These are phyloP conservation scores for Oreotrochilus melanogaster DNA, from an alignment of 2,113 vertebrate species.

Conservation along the genomic window DNA sequence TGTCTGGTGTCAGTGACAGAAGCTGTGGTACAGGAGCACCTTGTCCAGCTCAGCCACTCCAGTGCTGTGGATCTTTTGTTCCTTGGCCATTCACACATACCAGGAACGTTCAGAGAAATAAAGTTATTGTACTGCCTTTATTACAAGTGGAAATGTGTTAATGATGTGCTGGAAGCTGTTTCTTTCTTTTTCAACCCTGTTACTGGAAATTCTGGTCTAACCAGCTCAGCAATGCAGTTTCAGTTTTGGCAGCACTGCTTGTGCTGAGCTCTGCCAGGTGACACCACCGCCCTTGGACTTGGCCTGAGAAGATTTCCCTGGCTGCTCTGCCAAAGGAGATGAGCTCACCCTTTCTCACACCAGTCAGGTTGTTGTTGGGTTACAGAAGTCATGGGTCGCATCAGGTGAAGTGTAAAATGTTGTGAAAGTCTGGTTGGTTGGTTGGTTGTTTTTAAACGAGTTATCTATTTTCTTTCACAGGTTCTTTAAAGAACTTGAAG, in stretches of 20 bases:
- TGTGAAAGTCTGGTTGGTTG: fast-evolving
- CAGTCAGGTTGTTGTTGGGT: fast-evolving
- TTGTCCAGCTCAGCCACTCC: not conserved
- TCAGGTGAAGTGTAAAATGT: not conserved
- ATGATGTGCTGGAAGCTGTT: not conserved
- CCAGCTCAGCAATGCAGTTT: not conserved
- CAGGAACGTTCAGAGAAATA: too few relatives aligned
- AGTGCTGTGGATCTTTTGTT: fast-evolving
- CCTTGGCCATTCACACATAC: not conserved
- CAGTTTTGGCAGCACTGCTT: not conserved
- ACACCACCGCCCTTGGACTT: not conserved
- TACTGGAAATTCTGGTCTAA: slow-evolving; percentile 40
- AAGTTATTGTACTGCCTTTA: not conserved
- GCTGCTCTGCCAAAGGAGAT: fast-evolving
- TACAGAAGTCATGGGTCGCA: fast-evolving
- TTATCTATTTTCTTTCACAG: slow-evolving; percentile 55
- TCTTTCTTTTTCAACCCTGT: not conserved
- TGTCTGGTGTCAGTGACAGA: not conserved
- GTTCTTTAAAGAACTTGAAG: slow-evolving; percentile 94
- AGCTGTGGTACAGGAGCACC: fast-evolving
- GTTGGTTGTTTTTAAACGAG: not conserved
- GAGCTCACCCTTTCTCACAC: not conserved
- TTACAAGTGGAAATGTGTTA: slow-evolving; percentile 4
- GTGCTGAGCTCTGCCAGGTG: not conserved
- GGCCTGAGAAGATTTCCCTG: not conserved